Evolutionary conservation across 2,113 vertebrate genomes (phyloP).

Genomic region (Ammodramus savannarum): DNA sequence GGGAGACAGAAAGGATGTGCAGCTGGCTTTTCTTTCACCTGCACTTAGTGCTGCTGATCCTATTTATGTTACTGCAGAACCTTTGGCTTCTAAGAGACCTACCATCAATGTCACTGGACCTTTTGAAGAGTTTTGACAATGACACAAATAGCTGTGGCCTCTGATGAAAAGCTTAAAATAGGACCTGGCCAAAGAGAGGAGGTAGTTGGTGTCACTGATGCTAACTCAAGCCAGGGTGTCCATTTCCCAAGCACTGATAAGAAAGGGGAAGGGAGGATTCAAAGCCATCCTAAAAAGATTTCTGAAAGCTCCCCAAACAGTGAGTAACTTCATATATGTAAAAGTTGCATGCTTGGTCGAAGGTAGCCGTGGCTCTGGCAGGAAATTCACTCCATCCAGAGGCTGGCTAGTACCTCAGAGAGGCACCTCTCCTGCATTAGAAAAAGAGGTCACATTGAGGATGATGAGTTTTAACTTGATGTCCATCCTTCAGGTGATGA

Average conservation of each 20-base stretch:
- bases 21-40: constrained; percentile 63
- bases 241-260: background rate
- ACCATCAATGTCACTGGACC: background rate
- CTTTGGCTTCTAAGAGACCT: constrained; percentile 32
- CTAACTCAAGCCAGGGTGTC: constrained; percentile 4
- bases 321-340: background rate
- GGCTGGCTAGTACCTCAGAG: background rate
- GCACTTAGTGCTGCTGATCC: constrained; percentile 43
- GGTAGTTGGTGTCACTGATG: background rate
- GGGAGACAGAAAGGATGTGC: constrained; percentile 64
- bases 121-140: constrained; percentile 38
- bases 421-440: background rate
- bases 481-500: background rate
- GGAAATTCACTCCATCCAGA: background rate
- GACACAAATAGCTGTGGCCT: constrained; percentile 17
- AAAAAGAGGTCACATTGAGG: background rate
- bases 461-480: background rate
- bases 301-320: background rate
- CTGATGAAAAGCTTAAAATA: constrained; percentile 28
- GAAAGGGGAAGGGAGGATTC: background rate
- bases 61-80: constrained; percentile 43
- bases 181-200: background rate
- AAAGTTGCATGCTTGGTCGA: background rate
- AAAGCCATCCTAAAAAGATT: background rate
- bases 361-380: background rate